Evolutionary conservation across 2,888 invertebrate species (phyloP), one percentile per base, ranked within the genome.

Genomic region (Cantharis rustica): DNA sequence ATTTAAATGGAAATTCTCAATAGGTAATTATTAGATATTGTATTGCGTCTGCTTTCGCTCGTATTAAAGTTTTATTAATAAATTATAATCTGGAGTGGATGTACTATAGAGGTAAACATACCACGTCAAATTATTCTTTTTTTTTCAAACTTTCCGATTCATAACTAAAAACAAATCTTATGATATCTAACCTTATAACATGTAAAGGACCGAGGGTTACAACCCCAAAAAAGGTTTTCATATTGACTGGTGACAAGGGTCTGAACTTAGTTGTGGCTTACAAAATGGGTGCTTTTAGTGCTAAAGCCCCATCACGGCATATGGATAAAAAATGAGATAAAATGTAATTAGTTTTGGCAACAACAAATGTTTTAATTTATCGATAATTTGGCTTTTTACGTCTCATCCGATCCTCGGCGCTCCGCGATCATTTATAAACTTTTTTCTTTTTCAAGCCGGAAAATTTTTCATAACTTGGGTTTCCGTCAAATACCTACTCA

Each of bases 231-330:
- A 66, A 66, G 64, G 64, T 17, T 66, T 66, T 66, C 17, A 66
- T 66, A 66, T 66, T 66, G 64, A 66, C 64, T 66, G 64, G 64
- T 66, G 64, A 66, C 64, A 66, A 66, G 64, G 64, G 64, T 66
- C 64, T 20, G 64, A 66, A 66, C 64, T 66, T 66, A 66, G 64
- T 66, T 66, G 64, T 66, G 64, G 64, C 23, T 66, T 66, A 66
- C 64, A 66, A 66, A 66, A 66, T 66, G 64, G 64, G 64, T 66
- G 64, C 64, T 66, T 66, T 66, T 66, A 66, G 64, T 66, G n/a
- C 64, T 66, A 66, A 66, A 66, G 23, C 64, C 64, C 64, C 20
- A 66, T 23, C 23, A 47, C 47, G 17, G 64, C 23, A 20, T 23
- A 20, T 66, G 20, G 23, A 66, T 66, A 66, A 66, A 66, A 66